Base-by-base conservation (phyloP, 1,140 invertebrate genomes). In the Oncopodura yosiiana region DNA sequence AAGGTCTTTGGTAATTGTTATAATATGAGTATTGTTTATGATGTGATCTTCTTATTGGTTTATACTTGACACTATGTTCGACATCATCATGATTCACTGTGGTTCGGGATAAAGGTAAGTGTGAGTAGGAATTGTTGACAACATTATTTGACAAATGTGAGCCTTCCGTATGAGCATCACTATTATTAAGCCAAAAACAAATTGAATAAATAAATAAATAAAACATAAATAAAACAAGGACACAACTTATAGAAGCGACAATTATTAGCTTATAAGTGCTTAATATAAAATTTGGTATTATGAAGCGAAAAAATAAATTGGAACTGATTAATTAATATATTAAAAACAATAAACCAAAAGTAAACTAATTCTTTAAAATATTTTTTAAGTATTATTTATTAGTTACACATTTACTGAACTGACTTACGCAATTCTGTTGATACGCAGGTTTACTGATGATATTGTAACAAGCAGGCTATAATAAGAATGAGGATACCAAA, bases 391-490 rank as follows among this genome's bases (percentile, higher is more conserved):
- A 32, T 27, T 11, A 18, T 45, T 6, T 18, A 11, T 6, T 30
- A 48, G 45, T n/a, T 24, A 32, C 3, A 39, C 9, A 44, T 16
- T n/a, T n/a, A n/a, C n/a, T n/a, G 16, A 30, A 26, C 70, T 73
- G 72, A 87, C 84, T 86, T 87, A 87, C 84, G 83, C 83, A 75
- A 87, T 87, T 77, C 84, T 77, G 79, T 86, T 86, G 77, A 87
- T 80, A 77, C 82, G 82, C 74, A 86, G 80, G 80, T 86, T 87
- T 76, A 87, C 84, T 73, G 83, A 80, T 69, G 84, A 86, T 76
- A 87, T 81, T 75, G 83, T 86, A 79, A 84, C 83, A 78, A 87
- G 82, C 81, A 86, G 83, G 81, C 84, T 87, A 81, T 70, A 78
- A 70, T 71, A 19, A 30, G 24, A 18, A 32, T 48, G 12, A 12